Percentiles rank a stretch among this genome's conserved stretches.
phyloP scores from a whole-genome alignment of 1,140 invertebrate species.

The Caerostris darwini region DNA sequence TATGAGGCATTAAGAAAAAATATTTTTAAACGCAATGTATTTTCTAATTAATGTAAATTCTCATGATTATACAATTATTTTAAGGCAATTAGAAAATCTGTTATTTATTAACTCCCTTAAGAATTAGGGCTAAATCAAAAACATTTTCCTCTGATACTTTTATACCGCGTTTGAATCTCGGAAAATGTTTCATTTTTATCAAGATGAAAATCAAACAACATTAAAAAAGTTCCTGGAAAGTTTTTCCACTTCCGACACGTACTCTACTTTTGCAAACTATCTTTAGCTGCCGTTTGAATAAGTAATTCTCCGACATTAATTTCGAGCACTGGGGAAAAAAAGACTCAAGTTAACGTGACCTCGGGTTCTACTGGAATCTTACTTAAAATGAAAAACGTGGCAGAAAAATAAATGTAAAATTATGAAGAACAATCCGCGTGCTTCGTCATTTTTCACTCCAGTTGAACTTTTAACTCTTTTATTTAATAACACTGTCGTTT shows the following conservation, averaged over 20 bases:
- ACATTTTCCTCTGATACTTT: no score
- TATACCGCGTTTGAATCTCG: not conserved
- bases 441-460: not conserved
- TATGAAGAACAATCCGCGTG: not conserved
- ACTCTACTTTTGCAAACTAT: not conserved
- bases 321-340: not conserved
- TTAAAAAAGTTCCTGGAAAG: not conserved
- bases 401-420: not conserved
- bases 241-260: not conserved
- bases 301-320: not conserved
- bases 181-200: not conserved
- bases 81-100: no score
- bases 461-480: no score
- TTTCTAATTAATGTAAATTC: no score
- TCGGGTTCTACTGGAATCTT: not conserved
- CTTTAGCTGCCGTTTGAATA: not conserved
- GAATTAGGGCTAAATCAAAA: no score
- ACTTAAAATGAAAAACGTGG: not conserved
- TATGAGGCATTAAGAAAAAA: no score
- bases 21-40: no score
- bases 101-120: no score
- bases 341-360: not conserved
- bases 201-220: not conserved
- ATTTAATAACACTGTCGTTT: no score
- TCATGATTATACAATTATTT: no score